A percentile compares a stretch with the other conserved stretches of the same genome.
These are phyloP conservation scores for Cygnus olor DNA, from an alignment of 2,797 vertebrate species.

Conservation along the genomic window DNA sequence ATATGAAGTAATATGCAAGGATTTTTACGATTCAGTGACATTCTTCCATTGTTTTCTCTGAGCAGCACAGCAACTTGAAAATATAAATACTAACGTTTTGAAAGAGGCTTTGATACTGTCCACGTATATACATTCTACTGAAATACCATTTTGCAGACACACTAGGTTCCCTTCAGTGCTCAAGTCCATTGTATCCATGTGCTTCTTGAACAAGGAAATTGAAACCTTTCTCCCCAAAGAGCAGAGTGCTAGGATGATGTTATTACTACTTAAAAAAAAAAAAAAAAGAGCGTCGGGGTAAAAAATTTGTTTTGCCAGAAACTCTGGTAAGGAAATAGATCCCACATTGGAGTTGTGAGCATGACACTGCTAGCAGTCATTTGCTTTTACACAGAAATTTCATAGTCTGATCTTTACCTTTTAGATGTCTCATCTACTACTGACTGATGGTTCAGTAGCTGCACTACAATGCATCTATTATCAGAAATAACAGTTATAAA, in stretches of 20 bases:
- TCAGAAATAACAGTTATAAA: neutral
- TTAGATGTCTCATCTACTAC: neutral
- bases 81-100: neutral
- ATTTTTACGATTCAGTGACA: neutral
- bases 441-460: neutral
- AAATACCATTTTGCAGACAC: neutral
- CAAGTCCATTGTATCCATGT: neutral
- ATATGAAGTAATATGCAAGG: neutral
- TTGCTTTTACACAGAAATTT: neutral
- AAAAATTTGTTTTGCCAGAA: neutral
- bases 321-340: neutral
- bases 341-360: neutral
- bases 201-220: slow-evolving; percentile 7
- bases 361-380: neutral
- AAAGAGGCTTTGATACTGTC: neutral
- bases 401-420: neutral
- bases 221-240: neutral
- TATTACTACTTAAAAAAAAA: neutral
- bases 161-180: neutral
- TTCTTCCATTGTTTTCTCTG: neutral
- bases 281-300: neutral
- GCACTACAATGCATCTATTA: neutral
- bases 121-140: neutral
- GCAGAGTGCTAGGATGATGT: neutral
- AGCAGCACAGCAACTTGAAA: neutral